Conservation (phyloP, 2,888 invertebrate genomes). For the Elaeidobius kamerunicus region DNA sequence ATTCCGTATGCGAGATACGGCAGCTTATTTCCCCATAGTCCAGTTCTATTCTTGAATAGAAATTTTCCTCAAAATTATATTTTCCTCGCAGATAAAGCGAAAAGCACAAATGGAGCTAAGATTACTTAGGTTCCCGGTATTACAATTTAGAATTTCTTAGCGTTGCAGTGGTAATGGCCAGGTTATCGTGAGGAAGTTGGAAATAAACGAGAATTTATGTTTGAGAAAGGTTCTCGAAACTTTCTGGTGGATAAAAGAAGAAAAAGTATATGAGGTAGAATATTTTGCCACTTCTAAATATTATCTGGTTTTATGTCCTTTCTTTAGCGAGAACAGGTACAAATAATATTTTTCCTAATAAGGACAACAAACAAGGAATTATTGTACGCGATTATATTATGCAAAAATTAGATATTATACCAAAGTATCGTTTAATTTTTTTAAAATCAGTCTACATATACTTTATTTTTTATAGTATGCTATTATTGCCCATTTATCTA, state of each 20-base stretch:
- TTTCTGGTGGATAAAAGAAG: constrained; percentile 13
- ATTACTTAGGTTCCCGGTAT: constrained; percentile 38
- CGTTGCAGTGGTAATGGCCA: constrained; percentile 32
- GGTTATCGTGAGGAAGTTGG: constrained; percentile 41
- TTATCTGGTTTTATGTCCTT: too few relatives aligned
- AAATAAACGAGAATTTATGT: constrained; percentile 42
- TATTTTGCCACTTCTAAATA: too few relatives aligned
- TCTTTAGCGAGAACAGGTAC: too few relatives aligned
- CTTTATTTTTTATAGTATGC: too few relatives aligned
- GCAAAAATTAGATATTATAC: too few relatives aligned
- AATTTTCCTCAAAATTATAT: constrained; percentile 41
- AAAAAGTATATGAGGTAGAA: too few relatives aligned
- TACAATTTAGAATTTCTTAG: constrained; percentile 38
- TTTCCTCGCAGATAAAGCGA: constrained; percentile 45
- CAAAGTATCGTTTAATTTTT: too few relatives aligned
- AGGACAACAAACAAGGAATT: too few relatives aligned
- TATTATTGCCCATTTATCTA: too few relatives aligned
- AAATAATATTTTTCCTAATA: too few relatives aligned
- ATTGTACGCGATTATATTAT: too few relatives aligned
- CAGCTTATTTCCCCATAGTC: constrained; percentile 46
- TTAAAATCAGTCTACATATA: too few relatives aligned
- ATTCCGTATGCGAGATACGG: constrained; percentile 44
- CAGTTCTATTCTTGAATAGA: constrained; percentile 36
- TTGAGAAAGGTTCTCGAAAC: constrained; percentile 27
- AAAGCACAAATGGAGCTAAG: constrained; percentile 39